Conservation (phyloP, 2,888 invertebrate genomes). For the Dryocosmus kuriphilus region DNA sequence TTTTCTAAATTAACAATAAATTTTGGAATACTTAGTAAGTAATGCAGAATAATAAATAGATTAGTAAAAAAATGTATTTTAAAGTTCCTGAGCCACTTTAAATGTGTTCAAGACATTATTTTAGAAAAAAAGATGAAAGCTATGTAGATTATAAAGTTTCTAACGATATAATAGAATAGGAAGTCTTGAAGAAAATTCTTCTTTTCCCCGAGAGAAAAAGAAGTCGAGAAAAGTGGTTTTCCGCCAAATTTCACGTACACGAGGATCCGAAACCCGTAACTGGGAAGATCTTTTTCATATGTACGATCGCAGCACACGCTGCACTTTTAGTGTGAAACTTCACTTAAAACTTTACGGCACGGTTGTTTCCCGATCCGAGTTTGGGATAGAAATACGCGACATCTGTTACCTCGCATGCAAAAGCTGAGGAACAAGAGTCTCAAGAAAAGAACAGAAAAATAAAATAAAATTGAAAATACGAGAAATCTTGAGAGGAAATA, state of each 20-base stretch:
- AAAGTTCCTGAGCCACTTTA: background rate
- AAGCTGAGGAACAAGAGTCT: background rate
- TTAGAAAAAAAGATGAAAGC: background rate
- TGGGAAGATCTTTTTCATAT: background rate
- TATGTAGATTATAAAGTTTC: background rate
- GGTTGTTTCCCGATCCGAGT: slow-evolving; percentile 21
- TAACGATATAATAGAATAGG: background rate
- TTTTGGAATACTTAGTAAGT: too few relatives aligned
- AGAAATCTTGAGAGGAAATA: background rate
- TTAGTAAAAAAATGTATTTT: too few relatives aligned
- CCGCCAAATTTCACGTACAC: background rate
- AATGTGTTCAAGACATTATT: background rate
- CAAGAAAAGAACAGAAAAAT: background rate
- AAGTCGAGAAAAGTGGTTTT: background rate
- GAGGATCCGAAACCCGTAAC: background rate
- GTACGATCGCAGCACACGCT: slow-evolving; percentile 14
- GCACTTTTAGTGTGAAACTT: slow-evolving; percentile 25
- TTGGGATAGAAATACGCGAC: slow-evolving; percentile 21
- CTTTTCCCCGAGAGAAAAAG: background rate
- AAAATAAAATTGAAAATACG: background rate
- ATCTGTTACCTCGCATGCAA: slow-evolving; percentile 33
- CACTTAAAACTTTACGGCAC: slow-evolving; percentile 36
- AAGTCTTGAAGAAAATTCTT: background rate
- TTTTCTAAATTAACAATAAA: too few relatives aligned
- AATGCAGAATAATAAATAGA: too few relatives aligned